Evolutionary conservation across 2,113 vertebrate species (phyloP).

Genomic region (Hassar affinis): DNA sequence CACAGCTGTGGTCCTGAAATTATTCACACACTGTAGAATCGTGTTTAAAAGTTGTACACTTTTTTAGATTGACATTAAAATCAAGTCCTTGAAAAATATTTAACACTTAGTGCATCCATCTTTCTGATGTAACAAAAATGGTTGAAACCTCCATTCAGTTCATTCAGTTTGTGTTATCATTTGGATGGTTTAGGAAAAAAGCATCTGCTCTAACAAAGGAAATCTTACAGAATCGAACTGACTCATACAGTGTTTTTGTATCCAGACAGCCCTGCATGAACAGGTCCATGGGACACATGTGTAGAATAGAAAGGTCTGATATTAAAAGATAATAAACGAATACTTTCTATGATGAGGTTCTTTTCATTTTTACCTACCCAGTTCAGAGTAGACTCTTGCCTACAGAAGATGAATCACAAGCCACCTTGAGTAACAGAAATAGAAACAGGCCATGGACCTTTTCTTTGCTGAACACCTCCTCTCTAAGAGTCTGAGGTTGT

Average conservation of each 20-base stretch:
- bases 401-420: conserved; percentile 28
- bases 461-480: conserved; percentile 36
- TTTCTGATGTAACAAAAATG: background rate
- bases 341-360: background rate
- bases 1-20: background rate
- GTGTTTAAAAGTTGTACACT: background rate
- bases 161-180: background rate
- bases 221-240: background rate
- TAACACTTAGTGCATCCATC: background rate
- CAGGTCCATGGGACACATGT: background rate
- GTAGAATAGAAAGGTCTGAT: background rate
- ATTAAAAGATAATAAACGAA: background rate
- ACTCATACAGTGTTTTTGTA: background rate
- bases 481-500: background rate
- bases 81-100: background rate
- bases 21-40: background rate
- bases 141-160: background rate
- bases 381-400: conserved; percentile 10
- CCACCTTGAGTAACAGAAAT: conserved; percentile 31
- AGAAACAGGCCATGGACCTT: conserved; percentile 42
- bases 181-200: background rate
- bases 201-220: background rate
- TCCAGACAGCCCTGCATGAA: background rate
- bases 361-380: conserved; percentile 20
- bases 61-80: background rate